Evolutionary conservation across 2,113 vertebrate species (phyloP), one percentile per base, ranked within the genome.

Genomic region (Cryptomyrus ogoouensis): DNA sequence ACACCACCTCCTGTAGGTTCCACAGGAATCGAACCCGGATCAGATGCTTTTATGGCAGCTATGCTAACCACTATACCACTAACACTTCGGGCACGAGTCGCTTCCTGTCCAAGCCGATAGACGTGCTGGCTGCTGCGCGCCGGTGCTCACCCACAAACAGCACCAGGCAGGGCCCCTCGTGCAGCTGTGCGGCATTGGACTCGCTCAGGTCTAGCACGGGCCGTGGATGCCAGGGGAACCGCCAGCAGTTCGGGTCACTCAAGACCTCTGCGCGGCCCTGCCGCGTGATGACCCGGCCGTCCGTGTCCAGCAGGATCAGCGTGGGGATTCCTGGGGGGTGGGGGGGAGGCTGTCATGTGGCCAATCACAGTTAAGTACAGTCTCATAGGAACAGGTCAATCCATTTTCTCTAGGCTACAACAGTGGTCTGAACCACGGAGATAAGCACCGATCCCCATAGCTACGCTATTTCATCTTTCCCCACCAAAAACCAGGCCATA

Each of bases 211-310:
- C 98, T 84, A 98, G 96, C 91, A 99, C 98, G 0, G 98, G 98
- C 88, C 98, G 97, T 8, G 98, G 98, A 94, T 99, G 97, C 98
- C 98, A 99, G 0, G 98, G 98, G 91, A 99, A 99, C 92, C 97
- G 97, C n/a, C 93, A 95, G 95, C 98, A 99, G 86, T 99, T 98
- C 0, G 97, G 90, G 88, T 99, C 98, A 0, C 98, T 99, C 91
- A 99, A 96, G 93, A 99, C 97, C 93, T 99, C 98, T 90, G 97
- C 98, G 0, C 98, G 96, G 3, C 98, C 98, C 95, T 99, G 98
- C 92, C 98, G 96, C 0, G 98, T 98, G 95, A 99, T 98, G 94
- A 99, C 94, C 0, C 97, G 98, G 53, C 98, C 98, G 89, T 98
- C 97, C 0, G 97, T 86, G 93, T 99, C 98, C 96, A 99, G 93